A percentile compares a stretch with the other conserved stretches of the same genome.
These are phyloP conservation scores for Centruroides sculpturatus DNA, from an alignment of 1,140 invertebrate genomes.

Conservation along the genomic window DNA sequence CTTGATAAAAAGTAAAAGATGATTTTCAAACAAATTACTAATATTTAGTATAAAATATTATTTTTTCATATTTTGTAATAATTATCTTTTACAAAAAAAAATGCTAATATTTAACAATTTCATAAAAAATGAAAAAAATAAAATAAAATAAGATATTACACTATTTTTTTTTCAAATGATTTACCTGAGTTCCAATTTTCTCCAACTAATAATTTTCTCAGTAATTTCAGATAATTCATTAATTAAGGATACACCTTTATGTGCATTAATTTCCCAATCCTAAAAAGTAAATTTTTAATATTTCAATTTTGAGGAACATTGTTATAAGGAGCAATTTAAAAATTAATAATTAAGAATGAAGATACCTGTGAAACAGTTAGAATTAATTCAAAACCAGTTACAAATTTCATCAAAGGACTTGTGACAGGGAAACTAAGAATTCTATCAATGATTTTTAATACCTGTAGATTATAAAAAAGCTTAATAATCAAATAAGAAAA, in stretches of 20 bases:
- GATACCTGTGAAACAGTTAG: constrained; percentile 46
- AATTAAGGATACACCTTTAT: constrained; percentile 64
- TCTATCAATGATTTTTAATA: constrained; percentile 51
- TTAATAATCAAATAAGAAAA: background rate
- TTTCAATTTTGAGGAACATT: too few species aligned
- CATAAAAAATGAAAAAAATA: too few species aligned
- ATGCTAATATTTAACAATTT: too few species aligned
- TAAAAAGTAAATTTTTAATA: constrained; percentile 33
- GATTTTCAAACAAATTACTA: too few species aligned
- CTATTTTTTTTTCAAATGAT: background rate
- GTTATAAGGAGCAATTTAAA: background rate
- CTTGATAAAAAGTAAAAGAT: too few species aligned
- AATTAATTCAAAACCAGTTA: constrained; percentile 79
- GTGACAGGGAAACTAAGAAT: constrained; percentile 63
- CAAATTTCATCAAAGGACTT: constrained; percentile 68
- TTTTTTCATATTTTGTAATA: too few species aligned
- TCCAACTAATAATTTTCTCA: constrained; percentile 73
- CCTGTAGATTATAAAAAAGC: constrained; percentile 29
- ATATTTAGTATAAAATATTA: too few species aligned
- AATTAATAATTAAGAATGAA: background rate
- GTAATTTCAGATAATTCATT: constrained; percentile 52
- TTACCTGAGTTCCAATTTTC: constrained; percentile 66
- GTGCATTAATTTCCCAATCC: constrained; percentile 84
- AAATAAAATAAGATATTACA: too few species aligned
- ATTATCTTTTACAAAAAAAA: too few species aligned